These are phyloP conservation scores for Synergus gifuensis DNA, from an alignment of 2,888 invertebrate species.

Conservation along the genomic window DNA sequence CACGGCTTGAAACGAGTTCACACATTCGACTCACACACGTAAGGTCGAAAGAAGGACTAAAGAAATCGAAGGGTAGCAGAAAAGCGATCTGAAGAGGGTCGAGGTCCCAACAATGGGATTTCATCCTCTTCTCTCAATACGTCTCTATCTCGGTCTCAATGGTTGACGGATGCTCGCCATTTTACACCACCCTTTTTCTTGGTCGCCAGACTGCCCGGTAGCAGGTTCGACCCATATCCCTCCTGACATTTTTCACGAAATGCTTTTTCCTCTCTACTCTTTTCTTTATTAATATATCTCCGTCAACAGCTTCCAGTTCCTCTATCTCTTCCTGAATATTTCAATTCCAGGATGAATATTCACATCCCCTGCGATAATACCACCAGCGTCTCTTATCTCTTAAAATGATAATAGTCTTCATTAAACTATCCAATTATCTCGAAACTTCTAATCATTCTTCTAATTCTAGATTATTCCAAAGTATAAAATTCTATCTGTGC, in stretches of 20 bases:
- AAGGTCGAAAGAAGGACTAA: slow-evolving; percentile 48
- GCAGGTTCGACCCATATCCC: slow-evolving; percentile 48
- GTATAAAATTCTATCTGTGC: neutral
- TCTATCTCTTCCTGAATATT: slow-evolving; percentile 50
- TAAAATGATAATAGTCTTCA: neutral
- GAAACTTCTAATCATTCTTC: neutral
- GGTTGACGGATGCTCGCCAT: slow-evolving; percentile 72
- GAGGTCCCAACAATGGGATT: slow-evolving; percentile 66
- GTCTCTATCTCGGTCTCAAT: slow-evolving; percentile 72
- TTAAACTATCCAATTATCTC: too few relatives aligned
- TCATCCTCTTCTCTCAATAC: slow-evolving; percentile 69
- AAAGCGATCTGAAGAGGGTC: slow-evolving; percentile 46
- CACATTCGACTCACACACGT: slow-evolving; percentile 46
- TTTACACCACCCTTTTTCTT: slow-evolving; percentile 60
- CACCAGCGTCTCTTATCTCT: neutral
- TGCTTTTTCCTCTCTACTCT: slow-evolving; percentile 52
- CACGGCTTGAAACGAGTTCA: slow-evolving; percentile 10
- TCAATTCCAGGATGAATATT: slow-evolving; percentile 48
- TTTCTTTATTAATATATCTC: slow-evolving; percentile 60
- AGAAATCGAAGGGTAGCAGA: slow-evolving; percentile 57
- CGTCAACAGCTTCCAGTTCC: slow-evolving; percentile 46
- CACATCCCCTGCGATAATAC: neutral
- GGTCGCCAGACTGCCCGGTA: slow-evolving; percentile 45
- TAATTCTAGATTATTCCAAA: neutral
- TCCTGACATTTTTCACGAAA: slow-evolving; percentile 64